These are phyloP conservation scores for Acanthurus tractus DNA, from an alignment of 2,797 vertebrate genomes.

Conservation along the genomic window DNA sequence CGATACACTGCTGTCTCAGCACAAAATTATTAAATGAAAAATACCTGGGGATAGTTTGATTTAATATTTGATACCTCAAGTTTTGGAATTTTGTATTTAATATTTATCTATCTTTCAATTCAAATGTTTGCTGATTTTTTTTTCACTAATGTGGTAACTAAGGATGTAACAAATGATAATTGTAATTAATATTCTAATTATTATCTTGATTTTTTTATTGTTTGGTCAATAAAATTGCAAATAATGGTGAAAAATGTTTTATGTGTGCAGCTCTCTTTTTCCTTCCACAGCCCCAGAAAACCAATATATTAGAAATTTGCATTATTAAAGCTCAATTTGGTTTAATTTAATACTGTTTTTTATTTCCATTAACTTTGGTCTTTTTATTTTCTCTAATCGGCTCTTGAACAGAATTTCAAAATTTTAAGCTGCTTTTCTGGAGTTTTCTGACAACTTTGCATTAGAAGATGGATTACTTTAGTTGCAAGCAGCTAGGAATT, in stretches of 20 bases:
- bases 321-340: background rate
- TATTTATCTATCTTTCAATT: constrained; percentile 11
- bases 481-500: background rate
- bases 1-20: background rate
- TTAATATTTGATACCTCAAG: constrained; percentile 4
- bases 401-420: background rate
- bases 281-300: background rate
- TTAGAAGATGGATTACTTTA: constrained; percentile 7
- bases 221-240: background rate
- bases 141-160: too few species aligned
- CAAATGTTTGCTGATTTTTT: background rate
- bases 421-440: background rate
- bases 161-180: background rate
- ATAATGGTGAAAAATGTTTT: background rate
- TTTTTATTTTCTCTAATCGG: background rate
- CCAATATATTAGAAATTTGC: too few species aligned
- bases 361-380: background rate
- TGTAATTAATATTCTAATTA: background rate
- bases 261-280: background rate
- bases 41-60: background rate
- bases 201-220: background rate
- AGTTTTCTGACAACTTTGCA: background rate
- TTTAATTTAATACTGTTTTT: background rate
- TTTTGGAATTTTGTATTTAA: constrained; percentile 15
- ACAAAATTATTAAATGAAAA: background rate